A percentile compares a stretch with the other conserved stretches of the same genome.
Conservation (phyloP, 2,888 invertebrate species). For the Apamea sordens region DNA sequence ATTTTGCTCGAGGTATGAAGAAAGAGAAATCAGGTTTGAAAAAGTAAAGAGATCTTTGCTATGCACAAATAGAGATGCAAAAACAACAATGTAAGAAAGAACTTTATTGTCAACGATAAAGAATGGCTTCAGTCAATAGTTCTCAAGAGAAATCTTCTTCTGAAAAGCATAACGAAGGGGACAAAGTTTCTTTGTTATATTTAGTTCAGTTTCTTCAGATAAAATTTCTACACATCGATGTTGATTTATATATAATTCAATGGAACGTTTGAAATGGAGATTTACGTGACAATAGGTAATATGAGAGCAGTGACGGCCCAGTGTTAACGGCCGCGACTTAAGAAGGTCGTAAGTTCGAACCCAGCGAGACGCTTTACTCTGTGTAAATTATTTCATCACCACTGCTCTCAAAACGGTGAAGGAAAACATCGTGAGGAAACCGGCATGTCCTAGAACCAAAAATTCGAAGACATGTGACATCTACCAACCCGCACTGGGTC, state of each 20-base stretch:
- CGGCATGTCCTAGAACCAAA: too few species aligned
- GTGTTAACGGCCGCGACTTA: too few species aligned
- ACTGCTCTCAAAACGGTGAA: too few species aligned
- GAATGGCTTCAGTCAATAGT: conserved; percentile 32
- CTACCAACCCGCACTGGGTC: too few species aligned
- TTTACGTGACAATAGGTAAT: background rate
- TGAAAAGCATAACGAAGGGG: background rate
- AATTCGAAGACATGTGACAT: too few species aligned
- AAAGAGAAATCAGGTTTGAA: background rate
- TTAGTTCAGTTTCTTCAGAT: background rate
- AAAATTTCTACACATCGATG: background rate
- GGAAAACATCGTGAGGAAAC: too few species aligned
- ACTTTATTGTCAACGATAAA: conserved; percentile 28
- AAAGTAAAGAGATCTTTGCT: conserved; percentile 1
- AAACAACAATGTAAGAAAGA: conserved; percentile 26
- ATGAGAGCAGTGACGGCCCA: too few species aligned
- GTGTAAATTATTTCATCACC: too few species aligned
- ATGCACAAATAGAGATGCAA: conserved; percentile 3
- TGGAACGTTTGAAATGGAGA: background rate
- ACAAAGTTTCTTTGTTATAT: background rate
- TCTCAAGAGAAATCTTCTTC: conserved; percentile 38
- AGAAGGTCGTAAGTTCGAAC: too few species aligned
- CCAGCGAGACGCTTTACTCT: too few species aligned
- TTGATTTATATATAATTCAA: conserved; percentile 10
- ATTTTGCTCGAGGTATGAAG: background rate